Evolutionary conservation across 2,797 vertebrate species (phyloP).

Genomic region (Mormyrops boulengeri): DNA sequence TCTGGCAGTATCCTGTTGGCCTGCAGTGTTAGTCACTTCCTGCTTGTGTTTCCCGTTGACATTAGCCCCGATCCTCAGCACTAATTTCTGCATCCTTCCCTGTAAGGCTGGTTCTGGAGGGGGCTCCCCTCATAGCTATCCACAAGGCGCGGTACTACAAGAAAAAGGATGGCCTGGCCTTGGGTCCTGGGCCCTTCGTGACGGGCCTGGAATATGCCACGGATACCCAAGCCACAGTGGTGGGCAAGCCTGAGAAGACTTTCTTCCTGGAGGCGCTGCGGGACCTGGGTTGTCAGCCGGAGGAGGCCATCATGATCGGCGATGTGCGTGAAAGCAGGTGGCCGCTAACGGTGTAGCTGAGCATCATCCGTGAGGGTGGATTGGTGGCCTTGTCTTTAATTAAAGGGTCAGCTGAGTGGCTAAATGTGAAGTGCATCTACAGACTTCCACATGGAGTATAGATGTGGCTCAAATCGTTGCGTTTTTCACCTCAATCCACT

Average conservation of each 20-base stretch:
- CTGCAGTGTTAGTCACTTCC: neutral
- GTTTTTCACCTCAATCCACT: neutral
- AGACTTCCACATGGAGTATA: neutral
- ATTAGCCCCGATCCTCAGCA: neutral
- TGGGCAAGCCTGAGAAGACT: conserved; percentile 82
- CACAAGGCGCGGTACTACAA: conserved; percentile 94
- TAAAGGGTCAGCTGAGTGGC: neutral
- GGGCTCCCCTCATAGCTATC: conserved; percentile 87
- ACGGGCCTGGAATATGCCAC: conserved; percentile 79
- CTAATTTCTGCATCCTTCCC: neutral
- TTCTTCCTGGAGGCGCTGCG: conserved; percentile 86
- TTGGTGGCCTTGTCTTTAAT: neutral
- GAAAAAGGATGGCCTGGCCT: conserved; percentile 77
- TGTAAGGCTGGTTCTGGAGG: conserved; percentile 73
- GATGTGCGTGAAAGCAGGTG: conserved; percentile 55
- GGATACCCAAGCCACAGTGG: conserved; percentile 72
- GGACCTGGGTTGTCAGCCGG: conserved; percentile 66
- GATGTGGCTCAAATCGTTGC: neutral
- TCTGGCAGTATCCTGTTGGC: neutral
- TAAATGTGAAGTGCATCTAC: neutral
- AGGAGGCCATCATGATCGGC: conserved; percentile 88
- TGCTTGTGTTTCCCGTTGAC: neutral
- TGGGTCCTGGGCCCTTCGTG: conserved; percentile 92
- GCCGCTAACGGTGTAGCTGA: neutral
- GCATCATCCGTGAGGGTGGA: neutral